Conservation (phyloP, 2,888 invertebrate species). For the Tetragonisca angustula region DNA sequence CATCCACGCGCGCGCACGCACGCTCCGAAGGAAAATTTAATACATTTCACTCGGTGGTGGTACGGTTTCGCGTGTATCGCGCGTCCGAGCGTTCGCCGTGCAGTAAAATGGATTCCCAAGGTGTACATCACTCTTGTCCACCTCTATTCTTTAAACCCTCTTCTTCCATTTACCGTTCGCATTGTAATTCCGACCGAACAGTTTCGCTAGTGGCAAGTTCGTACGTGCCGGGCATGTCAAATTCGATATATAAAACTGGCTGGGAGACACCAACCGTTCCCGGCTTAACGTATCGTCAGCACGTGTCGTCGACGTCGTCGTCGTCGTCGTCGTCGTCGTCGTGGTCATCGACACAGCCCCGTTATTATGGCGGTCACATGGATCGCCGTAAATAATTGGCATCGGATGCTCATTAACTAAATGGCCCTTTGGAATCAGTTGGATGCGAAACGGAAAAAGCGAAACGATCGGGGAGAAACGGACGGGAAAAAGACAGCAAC, state of each 20-base stretch:
- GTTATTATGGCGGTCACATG: slow-evolving; percentile 66
- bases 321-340: slow-evolving; percentile 51
- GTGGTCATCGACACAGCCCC: background rate
- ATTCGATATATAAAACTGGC: slow-evolving; percentile 83
- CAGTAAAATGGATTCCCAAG: slow-evolving; percentile 36
- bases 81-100: slow-evolving; percentile 3
- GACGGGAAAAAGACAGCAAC: background rate
- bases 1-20: background rate
- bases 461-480: slow-evolving; percentile 20
- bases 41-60: background rate
- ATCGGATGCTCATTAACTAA: slow-evolving; percentile 76
- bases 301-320: slow-evolving; percentile 78
- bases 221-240: slow-evolving; percentile 83
- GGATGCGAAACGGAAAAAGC: slow-evolving; percentile 8
- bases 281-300: slow-evolving; percentile 82
- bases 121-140: slow-evolving; percentile 56
- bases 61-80: background rate
- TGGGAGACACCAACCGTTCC: slow-evolving; percentile 79
- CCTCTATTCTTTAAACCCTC: slow-evolving; percentile 58
- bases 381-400: slow-evolving; percentile 76
- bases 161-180: slow-evolving; percentile 69
- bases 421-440: slow-evolving; percentile 44
- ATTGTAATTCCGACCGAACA: slow-evolving; percentile 83
- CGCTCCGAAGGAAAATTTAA: slow-evolving; percentile 11
- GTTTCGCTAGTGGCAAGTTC: slow-evolving; percentile 82